phyloP scores from a whole-genome alignment of 2,888 invertebrate genomes.

The Hoplodrina ambigua region DNA sequence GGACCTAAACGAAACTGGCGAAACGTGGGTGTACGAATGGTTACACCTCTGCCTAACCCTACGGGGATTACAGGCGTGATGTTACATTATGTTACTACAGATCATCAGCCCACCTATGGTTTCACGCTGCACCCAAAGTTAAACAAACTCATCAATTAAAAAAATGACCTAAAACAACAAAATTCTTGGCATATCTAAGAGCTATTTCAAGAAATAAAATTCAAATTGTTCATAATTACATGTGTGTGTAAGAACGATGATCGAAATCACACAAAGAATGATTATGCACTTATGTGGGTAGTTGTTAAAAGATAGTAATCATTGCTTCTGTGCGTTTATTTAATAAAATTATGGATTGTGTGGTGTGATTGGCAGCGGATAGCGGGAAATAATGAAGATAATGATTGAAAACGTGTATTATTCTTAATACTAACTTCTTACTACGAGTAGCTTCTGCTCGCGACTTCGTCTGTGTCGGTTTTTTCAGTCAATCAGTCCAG shows the following conservation, averaged over 20 bases:
- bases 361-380: constrained; percentile 48
- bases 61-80: too few species aligned
- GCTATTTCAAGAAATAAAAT: constrained; percentile 21
- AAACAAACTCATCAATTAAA: too few species aligned
- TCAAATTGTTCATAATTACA: constrained; percentile 47
- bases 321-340: constrained; percentile 69
- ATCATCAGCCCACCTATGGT: too few species aligned
- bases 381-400: constrained; percentile 1
- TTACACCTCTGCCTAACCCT: too few species aligned
- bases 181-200: not conserved
- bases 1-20: too few species aligned
- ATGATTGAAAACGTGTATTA: not conserved
- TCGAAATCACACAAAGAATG: constrained; percentile 63
- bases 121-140: too few species aligned
- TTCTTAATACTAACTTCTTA: too few species aligned
- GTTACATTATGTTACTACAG: too few species aligned
- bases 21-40: too few species aligned
- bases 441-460: too few species aligned
- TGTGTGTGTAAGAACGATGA: constrained; percentile 49
- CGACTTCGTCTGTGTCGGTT: too few species aligned
- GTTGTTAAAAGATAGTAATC: constrained; percentile 69
- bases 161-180: constrained; percentile 4
- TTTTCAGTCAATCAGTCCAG: too few species aligned
- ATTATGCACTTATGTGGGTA: constrained; percentile 68
- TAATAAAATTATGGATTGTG: constrained; percentile 63